phyloP scores from a whole-genome alignment of 2,797 vertebrate genomes.

The Coracias cyanogaster region DNA sequence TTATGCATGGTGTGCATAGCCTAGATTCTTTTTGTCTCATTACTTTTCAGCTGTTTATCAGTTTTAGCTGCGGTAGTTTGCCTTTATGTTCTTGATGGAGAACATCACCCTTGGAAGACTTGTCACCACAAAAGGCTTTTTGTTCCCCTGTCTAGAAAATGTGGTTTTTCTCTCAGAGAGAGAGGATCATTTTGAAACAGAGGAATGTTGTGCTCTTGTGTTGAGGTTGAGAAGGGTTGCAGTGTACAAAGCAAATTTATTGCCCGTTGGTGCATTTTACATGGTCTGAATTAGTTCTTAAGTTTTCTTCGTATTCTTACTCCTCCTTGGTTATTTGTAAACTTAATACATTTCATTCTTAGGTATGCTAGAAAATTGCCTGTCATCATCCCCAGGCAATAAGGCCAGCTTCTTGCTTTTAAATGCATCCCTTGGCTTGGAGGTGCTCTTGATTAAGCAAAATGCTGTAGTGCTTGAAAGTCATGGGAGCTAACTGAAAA shows the following conservation, averaged over 20 bases:
- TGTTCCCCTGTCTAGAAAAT: slow-evolving; percentile 2
- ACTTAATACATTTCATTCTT: neutral
- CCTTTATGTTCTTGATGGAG: neutral
- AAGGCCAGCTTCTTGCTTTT: neutral
- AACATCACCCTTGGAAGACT: neutral
- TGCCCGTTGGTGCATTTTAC: neutral
- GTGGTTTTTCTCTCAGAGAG: neutral
- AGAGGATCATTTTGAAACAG: neutral
- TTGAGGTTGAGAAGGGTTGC: neutral
- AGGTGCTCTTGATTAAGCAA: neutral
- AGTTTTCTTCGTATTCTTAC: neutral
- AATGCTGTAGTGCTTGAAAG: neutral
- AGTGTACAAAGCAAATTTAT: neutral
- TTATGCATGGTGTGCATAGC: accelerated
- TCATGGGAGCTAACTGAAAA: neutral
- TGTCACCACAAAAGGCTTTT: neutral
- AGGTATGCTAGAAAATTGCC: neutral
- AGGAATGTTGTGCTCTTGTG: neutral
- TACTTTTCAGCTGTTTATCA: neutral
- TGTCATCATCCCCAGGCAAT: neutral
- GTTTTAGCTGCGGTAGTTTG: neutral
- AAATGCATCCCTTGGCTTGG: neutral
- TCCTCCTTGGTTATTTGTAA: neutral
- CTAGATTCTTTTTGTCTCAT: neutral
- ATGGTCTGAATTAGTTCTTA: neutral